Evolutionary conservation across 2,797 vertebrate species (phyloP).

Genomic region (Crenichthys baileyi): DNA sequence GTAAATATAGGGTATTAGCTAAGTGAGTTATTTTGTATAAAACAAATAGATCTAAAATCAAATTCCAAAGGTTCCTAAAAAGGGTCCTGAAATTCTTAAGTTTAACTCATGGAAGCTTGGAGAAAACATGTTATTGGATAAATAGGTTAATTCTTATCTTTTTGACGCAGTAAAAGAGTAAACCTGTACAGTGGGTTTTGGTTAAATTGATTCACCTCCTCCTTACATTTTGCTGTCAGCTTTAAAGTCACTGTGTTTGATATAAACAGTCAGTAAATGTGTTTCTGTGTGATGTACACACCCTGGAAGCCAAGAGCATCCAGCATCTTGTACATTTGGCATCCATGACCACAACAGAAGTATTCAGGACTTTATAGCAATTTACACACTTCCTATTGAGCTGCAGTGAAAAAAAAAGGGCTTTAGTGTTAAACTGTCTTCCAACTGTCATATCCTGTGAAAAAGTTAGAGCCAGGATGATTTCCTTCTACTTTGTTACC

Average conservation of each 20-base stretch:
- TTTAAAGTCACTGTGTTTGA: background rate
- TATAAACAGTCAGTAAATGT: too few relatives aligned
- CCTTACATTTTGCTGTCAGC: background rate
- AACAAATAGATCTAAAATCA: too few relatives aligned
- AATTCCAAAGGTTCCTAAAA: background rate
- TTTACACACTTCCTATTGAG: background rate
- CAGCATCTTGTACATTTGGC: background rate
- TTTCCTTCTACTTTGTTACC: slow-evolving; percentile 36
- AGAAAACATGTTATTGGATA: too few relatives aligned
- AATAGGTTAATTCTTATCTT: too few relatives aligned
- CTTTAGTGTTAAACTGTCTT: slow-evolving; percentile 1
- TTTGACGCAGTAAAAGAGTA: too few relatives aligned
- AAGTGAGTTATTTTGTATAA: too few relatives aligned
- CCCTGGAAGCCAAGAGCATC: background rate
- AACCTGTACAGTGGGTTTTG: too few relatives aligned
- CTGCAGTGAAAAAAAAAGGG: background rate
- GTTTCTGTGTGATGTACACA: background rate
- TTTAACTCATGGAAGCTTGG: background rate
- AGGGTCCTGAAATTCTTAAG: background rate
- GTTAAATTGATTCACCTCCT: too few relatives aligned
- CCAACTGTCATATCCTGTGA: slow-evolving; percentile 10
- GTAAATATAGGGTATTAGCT: too few relatives aligned
- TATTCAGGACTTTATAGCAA: background rate
- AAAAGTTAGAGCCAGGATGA: slow-evolving; percentile 17
- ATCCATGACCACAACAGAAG: background rate